Conservation (phyloP, 2,797 vertebrate species). For the Vireo griseus region DNA sequence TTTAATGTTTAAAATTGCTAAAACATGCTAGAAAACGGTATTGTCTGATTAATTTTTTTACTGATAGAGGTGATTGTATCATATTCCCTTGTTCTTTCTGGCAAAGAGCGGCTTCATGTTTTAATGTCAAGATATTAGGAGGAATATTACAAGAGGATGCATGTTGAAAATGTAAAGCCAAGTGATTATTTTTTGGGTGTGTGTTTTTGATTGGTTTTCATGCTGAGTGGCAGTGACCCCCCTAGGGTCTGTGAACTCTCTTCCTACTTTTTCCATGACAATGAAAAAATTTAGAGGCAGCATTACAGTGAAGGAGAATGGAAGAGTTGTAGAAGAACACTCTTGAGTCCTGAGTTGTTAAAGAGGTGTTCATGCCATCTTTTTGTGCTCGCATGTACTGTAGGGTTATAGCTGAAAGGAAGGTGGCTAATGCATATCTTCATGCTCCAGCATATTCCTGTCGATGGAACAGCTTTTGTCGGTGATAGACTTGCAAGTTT, state of each 20-base stretch:
- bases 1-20: background rate
- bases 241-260: background rate
- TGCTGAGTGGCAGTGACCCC: background rate
- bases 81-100: background rate
- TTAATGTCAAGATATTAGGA: background rate
- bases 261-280: background rate
- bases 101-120: background rate
- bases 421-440: background rate
- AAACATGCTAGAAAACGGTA: background rate
- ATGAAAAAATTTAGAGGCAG: background rate
- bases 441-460: background rate
- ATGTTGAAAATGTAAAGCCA: background rate
- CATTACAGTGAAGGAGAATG: background rate
- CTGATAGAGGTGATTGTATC: background rate
- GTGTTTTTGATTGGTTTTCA: background rate
- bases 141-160: background rate
- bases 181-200: background rate
- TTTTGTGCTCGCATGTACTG: background rate
- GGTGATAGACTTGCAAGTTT: background rate
- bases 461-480: conserved; percentile 9
- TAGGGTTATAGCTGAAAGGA: background rate
- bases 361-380: background rate
- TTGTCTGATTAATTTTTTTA: background rate
- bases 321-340: background rate
- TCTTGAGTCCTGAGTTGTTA: background rate